Evolutionary conservation across 2,797 vertebrate species (phyloP).

Genomic region (Epinephelus coioides): DNA sequence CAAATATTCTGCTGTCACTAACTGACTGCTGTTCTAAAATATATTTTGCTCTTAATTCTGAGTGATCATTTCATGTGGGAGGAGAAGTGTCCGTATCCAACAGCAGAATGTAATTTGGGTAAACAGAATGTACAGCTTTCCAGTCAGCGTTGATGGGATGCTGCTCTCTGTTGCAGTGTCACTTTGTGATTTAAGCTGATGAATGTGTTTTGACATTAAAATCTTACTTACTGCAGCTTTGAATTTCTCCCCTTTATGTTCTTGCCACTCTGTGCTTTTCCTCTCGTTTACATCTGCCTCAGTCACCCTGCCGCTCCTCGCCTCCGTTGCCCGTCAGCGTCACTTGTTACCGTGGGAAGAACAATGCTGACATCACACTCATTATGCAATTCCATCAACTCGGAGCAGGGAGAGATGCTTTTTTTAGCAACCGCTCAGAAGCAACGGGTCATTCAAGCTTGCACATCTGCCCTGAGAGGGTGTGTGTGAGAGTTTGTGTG

Average conservation of each 20-base stretch:
- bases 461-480: slow-evolving; percentile 59
- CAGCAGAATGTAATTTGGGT: slow-evolving; percentile 7
- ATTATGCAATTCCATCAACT: slow-evolving; percentile 75
- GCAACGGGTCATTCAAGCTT: slow-evolving; percentile 62
- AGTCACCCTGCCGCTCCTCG: slow-evolving; percentile 1
- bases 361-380: slow-evolving; percentile 78
- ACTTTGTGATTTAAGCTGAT: slow-evolving; percentile 25
- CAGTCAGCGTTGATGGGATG: no score
- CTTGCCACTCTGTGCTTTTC: slow-evolving; percentile 11
- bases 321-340: slow-evolving; percentile 44
- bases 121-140: slow-evolving; percentile 12
- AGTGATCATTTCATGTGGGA: slow-evolving; percentile 15
- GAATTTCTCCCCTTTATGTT: slow-evolving; percentile 32
- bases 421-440: slow-evolving; percentile 73
- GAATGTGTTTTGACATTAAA: slow-evolving; percentile 15
- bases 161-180: not conserved
- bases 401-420: slow-evolving; percentile 33
- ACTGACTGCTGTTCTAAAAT: slow-evolving; percentile 1
- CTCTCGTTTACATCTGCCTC: slow-evolving; percentile 25
- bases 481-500: slow-evolving; percentile 1
- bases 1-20: slow-evolving; percentile 17
- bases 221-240: slow-evolving; percentile 18
- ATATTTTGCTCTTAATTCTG: slow-evolving; percentile 3
- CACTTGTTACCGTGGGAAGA: slow-evolving; percentile 75
- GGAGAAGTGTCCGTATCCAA: not conserved